Base-by-base conservation (phyloP, 2,113 vertebrate species). In the Ailurus styani region DNA sequence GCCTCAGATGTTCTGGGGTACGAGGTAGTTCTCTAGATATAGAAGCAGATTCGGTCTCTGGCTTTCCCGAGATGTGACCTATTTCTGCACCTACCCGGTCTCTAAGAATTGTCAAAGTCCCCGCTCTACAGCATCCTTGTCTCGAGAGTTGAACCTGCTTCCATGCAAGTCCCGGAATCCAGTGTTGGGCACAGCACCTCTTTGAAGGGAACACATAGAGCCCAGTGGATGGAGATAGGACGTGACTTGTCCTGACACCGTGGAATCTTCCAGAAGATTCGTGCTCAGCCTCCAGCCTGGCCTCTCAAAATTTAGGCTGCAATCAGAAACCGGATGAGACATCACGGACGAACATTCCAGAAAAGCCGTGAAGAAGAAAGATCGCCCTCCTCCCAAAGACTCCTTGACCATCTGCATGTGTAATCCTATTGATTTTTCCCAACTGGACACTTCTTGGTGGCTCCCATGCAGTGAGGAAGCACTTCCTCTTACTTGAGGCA, bases 181-280 rank as follows among this genome's bases (percentile, higher is more conserved):
- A 7, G 8, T 42, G 9, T 17, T 40, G 6, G 6, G 20, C 1
- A 3, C 8, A 29, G 27, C 45, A 17, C 34, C 23, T 70, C 23
- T 50, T 31, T n/a, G 52, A 66, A 84, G 75, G 79, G 37, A 85
- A 27, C 0, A 4, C 40, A 55, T 1, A 72, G 31, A 81, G 62
- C 8, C 14, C 0, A 0, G 6, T 23, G 9, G 54, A 40, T 29
- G 10, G 54, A 93, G 37, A 75, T 5, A 87, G 20, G 23, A 60
- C 17, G 2, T 0, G 1, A 5, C 17, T 81, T 54, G 85, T 13
- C 8, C 50, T n/a, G 31, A 40, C 0, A 34, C 27, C 3, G 0
- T 31, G 47, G 70, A 64, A 34, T 88, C 57, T 89, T 66, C n/a
- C 8, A 2, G n/a, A 42, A 37, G 70, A n/a, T 52, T 78, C 66